Base-by-base conservation (phyloP, 2,797 vertebrate genomes). In the Chaetophractus vellerosus region DNA sequence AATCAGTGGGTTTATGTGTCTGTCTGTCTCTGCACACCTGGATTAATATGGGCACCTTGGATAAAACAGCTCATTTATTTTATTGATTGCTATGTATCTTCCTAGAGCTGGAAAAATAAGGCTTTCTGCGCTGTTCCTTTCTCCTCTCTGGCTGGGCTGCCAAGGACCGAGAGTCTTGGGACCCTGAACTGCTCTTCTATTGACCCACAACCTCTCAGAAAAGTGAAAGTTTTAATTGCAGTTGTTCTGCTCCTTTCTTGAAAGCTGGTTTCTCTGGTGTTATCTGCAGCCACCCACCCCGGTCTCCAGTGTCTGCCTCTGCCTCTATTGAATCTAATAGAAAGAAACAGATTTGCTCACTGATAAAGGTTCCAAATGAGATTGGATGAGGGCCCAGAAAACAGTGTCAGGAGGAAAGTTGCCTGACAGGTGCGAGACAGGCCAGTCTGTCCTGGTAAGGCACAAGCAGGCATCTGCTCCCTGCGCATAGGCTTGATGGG, bases 301-400 rank as follows among this genome's bases (percentile, higher is more conserved):
- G 8, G 59, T 38, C n/a, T 61, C 36, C 31, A 16, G 31, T 8
- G 21, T 31, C 48, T 38, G 69, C 74, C 38, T 79, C 72, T 26
- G n/a, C 38, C 72, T 68, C 57, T 45, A 0, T 0, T 12, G 59
- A 79, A 3, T 68, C 78, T 72, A 63, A 90, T 0, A 66, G 68
- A 45, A 79, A 96, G 69, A 78, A 91, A 69, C 92, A 95, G 68
- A 74, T 82, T 66, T 75, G 24, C 88, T 82, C 5, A 0, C 79
- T 28, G 81, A 83, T 26, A 14, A 26, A 36, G 16, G 45, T 78
- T 92, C 85, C 72, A 57, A 57, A 64, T 38, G 85, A 93, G 94
- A 41, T 8, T 86, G 90, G 85, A 80, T 1, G 2, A 24, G 1
- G 14, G 24, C 90, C 84, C 36, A 45, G 93, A 36, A 38, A 90